phyloP scores from a whole-genome alignment of 2,113 vertebrate genomes.

The Stegostoma tigrinum region DNA sequence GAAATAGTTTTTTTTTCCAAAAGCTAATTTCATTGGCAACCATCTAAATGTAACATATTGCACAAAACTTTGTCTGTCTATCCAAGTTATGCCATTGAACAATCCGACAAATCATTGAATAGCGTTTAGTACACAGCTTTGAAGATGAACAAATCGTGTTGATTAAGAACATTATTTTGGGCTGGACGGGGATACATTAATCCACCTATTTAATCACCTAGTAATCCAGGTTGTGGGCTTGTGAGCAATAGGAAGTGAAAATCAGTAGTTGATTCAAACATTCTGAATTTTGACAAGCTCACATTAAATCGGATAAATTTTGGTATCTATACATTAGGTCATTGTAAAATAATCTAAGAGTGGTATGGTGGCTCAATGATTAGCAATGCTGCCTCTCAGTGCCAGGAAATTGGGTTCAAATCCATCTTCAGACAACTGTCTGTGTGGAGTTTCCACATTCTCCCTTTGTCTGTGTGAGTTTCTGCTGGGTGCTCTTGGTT shows the following conservation, averaged over 20 bases:
- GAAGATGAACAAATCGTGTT: neutral
- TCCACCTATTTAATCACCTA: no score
- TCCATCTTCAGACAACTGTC: no score
- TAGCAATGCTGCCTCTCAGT: no score
- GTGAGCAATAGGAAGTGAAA: neutral
- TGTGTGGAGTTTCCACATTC: no score
- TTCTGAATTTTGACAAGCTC: neutral
- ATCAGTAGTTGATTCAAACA: neutral
- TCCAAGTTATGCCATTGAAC: neutral
- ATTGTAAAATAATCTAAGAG: no score
- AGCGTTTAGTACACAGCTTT: neutral
- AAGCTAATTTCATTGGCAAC: neutral
- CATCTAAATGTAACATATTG: neutral
- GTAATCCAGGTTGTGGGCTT: neutral
- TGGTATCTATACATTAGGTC: neutral
- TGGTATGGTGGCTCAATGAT: no score
- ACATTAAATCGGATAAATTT: neutral
- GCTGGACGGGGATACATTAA: neutral
- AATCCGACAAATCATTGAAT: neutral
- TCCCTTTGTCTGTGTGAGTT: no score
- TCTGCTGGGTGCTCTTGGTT: no score
- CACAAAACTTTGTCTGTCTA: neutral
- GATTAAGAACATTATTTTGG: neutral
- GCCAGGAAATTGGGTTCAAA: no score
- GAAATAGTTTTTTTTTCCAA: neutral